These are phyloP conservation scores for Gymnoscopelus microlampas DNA, from an alignment of 2,797 vertebrate species.

Conservation along the genomic window DNA sequence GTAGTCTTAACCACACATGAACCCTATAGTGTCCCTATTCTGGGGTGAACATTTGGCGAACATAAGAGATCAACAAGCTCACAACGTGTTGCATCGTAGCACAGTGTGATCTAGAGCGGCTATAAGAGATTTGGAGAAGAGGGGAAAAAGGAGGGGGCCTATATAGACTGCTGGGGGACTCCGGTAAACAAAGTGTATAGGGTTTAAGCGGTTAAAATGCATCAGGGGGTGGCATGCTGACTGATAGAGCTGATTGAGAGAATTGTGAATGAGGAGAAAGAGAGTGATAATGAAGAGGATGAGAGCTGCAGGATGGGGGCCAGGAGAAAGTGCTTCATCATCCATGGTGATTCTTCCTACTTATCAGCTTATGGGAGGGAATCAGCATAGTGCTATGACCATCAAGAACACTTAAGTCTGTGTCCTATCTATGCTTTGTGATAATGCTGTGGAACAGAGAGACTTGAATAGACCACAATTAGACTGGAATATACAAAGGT, in stretches of 20 bases:
- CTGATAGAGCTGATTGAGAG: conserved; percentile 46
- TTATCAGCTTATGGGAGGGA: conserved; percentile 46
- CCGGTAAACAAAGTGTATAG: no score
- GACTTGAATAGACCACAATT: conserved; percentile 10
- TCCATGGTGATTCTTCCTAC: conserved; percentile 45
- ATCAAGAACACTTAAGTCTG: conserved; percentile 1
- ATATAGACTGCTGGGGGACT: no score
- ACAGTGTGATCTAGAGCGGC: no score
- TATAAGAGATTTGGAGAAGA: no score
- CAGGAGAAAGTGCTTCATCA: conserved; percentile 70
- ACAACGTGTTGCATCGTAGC: no score
- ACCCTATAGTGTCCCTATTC: no score
- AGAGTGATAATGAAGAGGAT: conserved; percentile 36
- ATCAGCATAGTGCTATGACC: conserved; percentile 23
- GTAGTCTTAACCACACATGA: no score
- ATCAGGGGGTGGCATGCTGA: conserved; percentile 5
- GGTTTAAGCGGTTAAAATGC: neutral
- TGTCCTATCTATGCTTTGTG: neutral
- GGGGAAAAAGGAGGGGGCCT: no score
- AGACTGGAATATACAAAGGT: neutral
- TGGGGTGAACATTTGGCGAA: no score
- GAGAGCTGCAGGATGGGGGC: conserved; percentile 46
- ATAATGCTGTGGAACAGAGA: neutral
- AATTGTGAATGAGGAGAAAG: conserved; percentile 58
- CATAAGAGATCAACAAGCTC: no score